A percentile compares a stretch with the other conserved stretches of the same genome.
phyloP scores from a whole-genome alignment of 2,113 vertebrate species.

The Nanorana parkeri region DNA sequence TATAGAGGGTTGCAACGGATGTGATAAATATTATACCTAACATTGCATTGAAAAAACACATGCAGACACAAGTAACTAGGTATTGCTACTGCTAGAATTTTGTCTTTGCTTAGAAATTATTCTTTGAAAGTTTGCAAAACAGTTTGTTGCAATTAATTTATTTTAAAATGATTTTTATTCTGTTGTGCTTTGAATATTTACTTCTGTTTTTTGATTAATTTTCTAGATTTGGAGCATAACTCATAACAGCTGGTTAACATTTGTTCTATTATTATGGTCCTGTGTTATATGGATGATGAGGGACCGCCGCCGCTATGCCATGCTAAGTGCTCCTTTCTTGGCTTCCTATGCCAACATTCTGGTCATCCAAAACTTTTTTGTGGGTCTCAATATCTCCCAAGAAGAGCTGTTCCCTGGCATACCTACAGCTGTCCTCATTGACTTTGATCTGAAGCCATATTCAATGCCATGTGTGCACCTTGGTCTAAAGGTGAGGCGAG shows the following conservation, averaged over 20 bases:
- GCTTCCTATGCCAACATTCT: constrained; percentile 77
- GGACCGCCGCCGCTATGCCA: constrained; percentile 74
- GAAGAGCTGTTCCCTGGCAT: constrained; percentile 73
- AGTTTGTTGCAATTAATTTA: not conserved
- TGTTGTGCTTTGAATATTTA: no score
- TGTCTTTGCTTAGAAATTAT: no score
- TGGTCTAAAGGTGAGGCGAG: constrained; percentile 70
- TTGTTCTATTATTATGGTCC: constrained; percentile 78
- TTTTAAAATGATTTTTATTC: not conserved
- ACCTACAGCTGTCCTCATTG: constrained; percentile 69
- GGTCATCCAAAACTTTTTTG: constrained; percentile 72
- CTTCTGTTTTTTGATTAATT: not conserved
- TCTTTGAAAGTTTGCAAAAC: not conserved
- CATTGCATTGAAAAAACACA: no score
- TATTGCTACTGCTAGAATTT: no score
- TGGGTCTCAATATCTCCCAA: constrained; percentile 73
- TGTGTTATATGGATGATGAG: constrained; percentile 76
- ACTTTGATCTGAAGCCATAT: constrained; percentile 75
- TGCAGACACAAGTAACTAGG: no score
- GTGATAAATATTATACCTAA: no score
- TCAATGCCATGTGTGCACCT: constrained; percentile 75
- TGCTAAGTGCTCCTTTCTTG: constrained; percentile 83
- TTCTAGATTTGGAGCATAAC: constrained; percentile 77
- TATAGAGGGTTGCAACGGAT: no score
- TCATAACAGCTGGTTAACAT: constrained; percentile 76